Evolutionary conservation across 92 coral and sea anemone genomes (phyloP), one percentile per base, ranked within the genome.

Genomic region (Anthopleura xanthogrammica): DNA sequence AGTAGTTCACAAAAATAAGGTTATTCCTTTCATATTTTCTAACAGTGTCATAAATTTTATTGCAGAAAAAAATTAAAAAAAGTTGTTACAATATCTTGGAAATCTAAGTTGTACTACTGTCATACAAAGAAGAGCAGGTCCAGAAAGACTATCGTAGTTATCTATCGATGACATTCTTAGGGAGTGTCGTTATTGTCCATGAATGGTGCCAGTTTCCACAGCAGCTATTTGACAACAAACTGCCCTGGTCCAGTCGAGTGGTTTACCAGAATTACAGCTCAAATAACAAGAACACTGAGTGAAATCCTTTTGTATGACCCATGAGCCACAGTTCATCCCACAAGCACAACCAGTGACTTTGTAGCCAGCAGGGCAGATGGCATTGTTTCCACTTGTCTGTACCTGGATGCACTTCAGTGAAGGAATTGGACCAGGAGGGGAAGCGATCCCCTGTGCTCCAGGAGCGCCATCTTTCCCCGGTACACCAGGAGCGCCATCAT

Each of bases 61-160:
- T 83, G 10, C 60, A 91, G 94, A 79, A 43, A 94, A 93, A 77
- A 89, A 91, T 29, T 29, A 29, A 29, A 78, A 70, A 36, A 41
- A 70, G 40, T 17, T 91, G 16, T 75, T 93, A 81, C 52, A 80
- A 12, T 52, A 84, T 17, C 75, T 39, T 19, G 89, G 93, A 5
- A 36, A 52, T n/a, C 79, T 89, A 71, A 22, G 40, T 1, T 85
- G 91, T 54, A 84, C 80, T 57, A 85, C 85, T 56, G 40, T 82
- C 23, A 40, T 93, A 58, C 56, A 81, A 77, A 72, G 97, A 43
- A 93, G 77, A 68, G 93, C 97, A 12, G 94, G 94, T 56, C 87
- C 89, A 77, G 94, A 93, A 66, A 70, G 87, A 50, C 77, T 93
- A 40, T 81, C 91, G 16, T 46, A 39, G 29, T 68, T 22, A 68